These are phyloP conservation scores for Saguinus imperator DNA, from an alignment of 2,113 vertebrate species.

Conservation along the genomic window DNA sequence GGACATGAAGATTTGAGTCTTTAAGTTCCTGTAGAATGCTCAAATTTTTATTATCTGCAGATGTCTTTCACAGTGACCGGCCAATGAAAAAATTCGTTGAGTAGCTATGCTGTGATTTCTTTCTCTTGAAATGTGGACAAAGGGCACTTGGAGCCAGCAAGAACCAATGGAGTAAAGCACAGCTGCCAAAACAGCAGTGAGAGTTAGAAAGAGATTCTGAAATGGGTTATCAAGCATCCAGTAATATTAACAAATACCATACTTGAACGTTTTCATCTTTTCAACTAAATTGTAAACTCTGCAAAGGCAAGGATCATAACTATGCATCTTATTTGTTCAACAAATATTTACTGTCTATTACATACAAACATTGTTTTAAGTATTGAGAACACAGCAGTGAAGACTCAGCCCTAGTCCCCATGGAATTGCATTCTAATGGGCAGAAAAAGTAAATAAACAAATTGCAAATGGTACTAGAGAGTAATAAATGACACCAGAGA, in stretches of 20 bases:
- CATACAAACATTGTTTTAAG: neutral
- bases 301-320: neutral
- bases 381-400: neutral
- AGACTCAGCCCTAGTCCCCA: neutral
- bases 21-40: neutral
- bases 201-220: neutral
- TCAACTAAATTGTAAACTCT: neutral
- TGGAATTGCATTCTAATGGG: neutral
- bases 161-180: neutral
- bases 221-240: neutral
- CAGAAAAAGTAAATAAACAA: conserved; percentile 16
- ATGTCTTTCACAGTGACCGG: neutral
- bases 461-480: neutral
- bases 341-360: neutral
- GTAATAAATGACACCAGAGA: neutral
- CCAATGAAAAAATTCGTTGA: neutral
- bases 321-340: neutral
- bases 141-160: neutral
- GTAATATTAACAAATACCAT: neutral
- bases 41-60: neutral
- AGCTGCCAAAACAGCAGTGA: neutral
- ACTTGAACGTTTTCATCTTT: neutral
- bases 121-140: neutral
- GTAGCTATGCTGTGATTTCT: neutral
- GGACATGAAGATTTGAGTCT: neutral